Percentiles rank a stretch among this genome's conserved stretches.
Conservation (phyloP, 2,797 vertebrate species). For the Crax fasciolata region DNA sequence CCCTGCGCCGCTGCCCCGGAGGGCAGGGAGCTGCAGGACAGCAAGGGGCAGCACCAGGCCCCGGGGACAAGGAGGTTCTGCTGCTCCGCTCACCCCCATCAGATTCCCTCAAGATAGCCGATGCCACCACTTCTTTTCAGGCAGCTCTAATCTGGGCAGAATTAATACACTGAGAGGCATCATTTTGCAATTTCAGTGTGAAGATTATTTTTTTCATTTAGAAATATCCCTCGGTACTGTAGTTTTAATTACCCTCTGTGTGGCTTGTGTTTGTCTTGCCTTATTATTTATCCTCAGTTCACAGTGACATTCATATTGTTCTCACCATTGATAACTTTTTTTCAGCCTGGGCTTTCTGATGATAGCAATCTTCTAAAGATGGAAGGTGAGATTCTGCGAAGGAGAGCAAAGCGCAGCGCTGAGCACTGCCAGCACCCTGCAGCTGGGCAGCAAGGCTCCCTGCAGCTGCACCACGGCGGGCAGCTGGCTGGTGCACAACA, state of each 20-base stretch:
- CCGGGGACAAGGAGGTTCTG: fast-evolving
- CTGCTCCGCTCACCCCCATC: background rate
- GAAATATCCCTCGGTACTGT: background rate
- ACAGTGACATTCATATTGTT: background rate
- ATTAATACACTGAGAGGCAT: background rate
- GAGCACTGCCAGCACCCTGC: background rate
- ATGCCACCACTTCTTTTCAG: background rate
- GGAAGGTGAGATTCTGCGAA: background rate
- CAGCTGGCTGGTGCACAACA: background rate
- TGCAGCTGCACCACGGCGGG: background rate
- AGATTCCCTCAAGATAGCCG: background rate
- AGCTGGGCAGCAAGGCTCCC: background rate
- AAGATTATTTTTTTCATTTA: background rate
- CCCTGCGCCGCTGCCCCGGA: fast-evolving
- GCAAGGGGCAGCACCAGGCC: no score
- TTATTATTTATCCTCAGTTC: background rate
- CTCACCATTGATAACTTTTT: background rate
- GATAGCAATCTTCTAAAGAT: background rate
- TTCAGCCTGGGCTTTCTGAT: background rate
- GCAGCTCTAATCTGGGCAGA: background rate
- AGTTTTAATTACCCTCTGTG: background rate
- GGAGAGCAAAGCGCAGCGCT: background rate
- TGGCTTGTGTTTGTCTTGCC: background rate
- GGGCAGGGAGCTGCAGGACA: background rate
- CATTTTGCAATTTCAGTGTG: background rate